Base-by-base conservation (phyloP, 2,797 vertebrate genomes). In the Malacoctenus gilli region DNA sequence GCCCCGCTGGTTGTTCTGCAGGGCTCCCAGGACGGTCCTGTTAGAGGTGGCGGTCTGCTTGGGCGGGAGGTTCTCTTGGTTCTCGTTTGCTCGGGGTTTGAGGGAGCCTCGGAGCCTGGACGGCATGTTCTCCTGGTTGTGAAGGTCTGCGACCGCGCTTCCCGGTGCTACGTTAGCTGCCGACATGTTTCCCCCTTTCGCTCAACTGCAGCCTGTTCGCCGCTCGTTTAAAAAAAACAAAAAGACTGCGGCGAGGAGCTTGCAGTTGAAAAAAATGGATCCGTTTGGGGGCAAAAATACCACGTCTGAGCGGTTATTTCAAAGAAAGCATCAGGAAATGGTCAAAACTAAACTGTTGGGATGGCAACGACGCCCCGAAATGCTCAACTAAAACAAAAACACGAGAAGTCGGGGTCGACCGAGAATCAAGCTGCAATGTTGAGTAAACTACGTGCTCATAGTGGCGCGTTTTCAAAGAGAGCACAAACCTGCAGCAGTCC, bases 31-130 rank as follows among this genome's bases (percentile, higher is more conserved):
- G 1, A 90, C 93, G 7, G 92, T 93, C 59, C 93, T 85, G 79
- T 20, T 78, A 5, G 46, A 8, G 0, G 44, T 47, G 25, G 25
- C 21, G 82, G 70, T 41, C 5, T 9, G 5, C 25, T 89, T 92
- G 0, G 94, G 93, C 0, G 89, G 85, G 1, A 92, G 23, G 59
- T 98, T 98, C 54, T 98, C 96, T 40, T 94, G 94, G 82, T 98
- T 93, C 23, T 94, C 94, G 25, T 2, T 40, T 1, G 41, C 63
- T 28, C 85, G 73, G 59, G 28, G 37, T 61, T 92, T 92, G 0
- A 60, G 2, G 0, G 83, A 72, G 0, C 78, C 86, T 9, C 86
- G 75, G 7, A 87, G 55, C 37, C 89, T 64, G 0, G 80, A 68
- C 36, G 82, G 59, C 74, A 87, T 53, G 16, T 93, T 93, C 30